Percentiles rank a stretch among this genome's conserved stretches.
These are phyloP conservation scores for Puntigrus tetrazona DNA, from an alignment of 2,113 vertebrate genomes.

Conservation along the genomic window DNA sequence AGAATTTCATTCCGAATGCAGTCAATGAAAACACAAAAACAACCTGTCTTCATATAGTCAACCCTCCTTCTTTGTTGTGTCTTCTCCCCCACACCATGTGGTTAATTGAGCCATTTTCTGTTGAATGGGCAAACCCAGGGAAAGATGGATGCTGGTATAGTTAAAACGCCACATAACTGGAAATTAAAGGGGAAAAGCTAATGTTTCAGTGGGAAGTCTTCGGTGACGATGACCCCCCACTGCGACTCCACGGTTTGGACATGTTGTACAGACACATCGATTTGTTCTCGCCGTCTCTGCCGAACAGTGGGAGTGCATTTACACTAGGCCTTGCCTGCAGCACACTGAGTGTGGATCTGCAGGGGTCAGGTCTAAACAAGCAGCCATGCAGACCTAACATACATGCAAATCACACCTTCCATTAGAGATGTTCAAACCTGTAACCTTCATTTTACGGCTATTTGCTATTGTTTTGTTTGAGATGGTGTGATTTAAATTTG, in stretches of 20 bases:
- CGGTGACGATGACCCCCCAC: slow-evolving; percentile 38
- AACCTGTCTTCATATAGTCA: background rate
- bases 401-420: slow-evolving; percentile 30
- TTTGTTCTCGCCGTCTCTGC: slow-evolving; percentile 47
- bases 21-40: slow-evolving; percentile 10
- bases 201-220: slow-evolving; percentile 47
- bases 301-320: slow-evolving; percentile 52
- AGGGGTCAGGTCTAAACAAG: slow-evolving; percentile 52
- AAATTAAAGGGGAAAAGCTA: slow-evolving; percentile 50
- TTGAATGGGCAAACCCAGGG: slow-evolving; percentile 36
- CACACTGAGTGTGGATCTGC: slow-evolving; percentile 48
- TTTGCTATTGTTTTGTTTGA: slow-evolving; percentile 13
- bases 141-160: slow-evolving; percentile 21
- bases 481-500: background rate
- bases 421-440: background rate
- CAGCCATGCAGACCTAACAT: slow-evolving; percentile 37
- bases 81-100: background rate
- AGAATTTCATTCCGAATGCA: background rate
- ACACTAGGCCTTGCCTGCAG: slow-evolving; percentile 25
- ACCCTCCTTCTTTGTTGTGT: background rate
- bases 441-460: background rate
- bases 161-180: slow-evolving; percentile 39
- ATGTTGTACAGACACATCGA: slow-evolving; percentile 52
- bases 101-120: slow-evolving; percentile 51
- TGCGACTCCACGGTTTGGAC: slow-evolving; percentile 34